Conservation (phyloP, 2,113 vertebrate genomes). For the Synodontis membranacea region DNA sequence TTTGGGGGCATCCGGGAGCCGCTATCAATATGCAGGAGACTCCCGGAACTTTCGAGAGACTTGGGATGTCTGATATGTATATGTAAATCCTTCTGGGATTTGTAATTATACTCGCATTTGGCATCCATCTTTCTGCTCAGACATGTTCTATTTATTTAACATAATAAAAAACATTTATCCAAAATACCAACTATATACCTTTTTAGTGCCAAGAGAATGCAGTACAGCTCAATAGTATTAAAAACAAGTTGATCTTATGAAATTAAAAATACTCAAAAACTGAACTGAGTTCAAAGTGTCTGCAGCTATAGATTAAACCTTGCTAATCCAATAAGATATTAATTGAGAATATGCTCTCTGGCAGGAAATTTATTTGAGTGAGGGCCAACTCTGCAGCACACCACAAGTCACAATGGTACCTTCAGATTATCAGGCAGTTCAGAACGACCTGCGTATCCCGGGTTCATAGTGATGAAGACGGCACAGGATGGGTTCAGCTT, state of each 20-base stretch:
- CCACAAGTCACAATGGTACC: no score
- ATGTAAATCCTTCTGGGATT: no score
- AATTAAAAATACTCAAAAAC: neutral
- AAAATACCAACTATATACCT: neutral
- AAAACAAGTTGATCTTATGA: neutral
- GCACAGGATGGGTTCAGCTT: conserved; percentile 86
- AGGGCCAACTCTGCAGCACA: no score
- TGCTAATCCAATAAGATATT: no score
- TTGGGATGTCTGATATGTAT: no score
- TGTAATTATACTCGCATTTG: no score
- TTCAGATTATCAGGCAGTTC: conserved; percentile 92
- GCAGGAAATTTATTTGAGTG: no score
- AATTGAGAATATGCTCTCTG: no score
- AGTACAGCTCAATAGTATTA: neutral
- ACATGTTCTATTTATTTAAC: neutral
- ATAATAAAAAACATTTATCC: neutral
- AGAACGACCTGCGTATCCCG: conserved; percentile 88
- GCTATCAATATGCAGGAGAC: no score
- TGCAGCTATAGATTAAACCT: no score
- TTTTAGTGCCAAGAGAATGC: neutral
- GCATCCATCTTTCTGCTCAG: neutral
- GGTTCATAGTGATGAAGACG: conserved; percentile 94
- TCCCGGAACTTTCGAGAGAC: no score
- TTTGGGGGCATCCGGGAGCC: no score
- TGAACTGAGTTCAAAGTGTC: neutral